A percentile compares a stretch with the other conserved stretches of the same genome.
These are phyloP conservation scores for Rhingia rostrata DNA, from an alignment of 2,888 invertebrate species.

Conservation along the genomic window DNA sequence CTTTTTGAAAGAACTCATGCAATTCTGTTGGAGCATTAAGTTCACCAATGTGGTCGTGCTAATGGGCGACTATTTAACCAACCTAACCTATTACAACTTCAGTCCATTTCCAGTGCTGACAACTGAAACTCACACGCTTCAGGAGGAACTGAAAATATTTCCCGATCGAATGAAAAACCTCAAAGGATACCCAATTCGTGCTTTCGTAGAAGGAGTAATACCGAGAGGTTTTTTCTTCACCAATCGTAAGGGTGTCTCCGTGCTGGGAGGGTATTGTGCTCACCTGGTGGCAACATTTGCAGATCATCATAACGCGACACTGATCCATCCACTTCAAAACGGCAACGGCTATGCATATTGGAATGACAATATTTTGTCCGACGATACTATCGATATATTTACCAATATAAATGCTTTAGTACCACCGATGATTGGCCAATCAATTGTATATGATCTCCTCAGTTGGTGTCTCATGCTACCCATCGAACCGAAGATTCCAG, in stretches of 20 bases:
- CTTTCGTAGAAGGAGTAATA: neutral
- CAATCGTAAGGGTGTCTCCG: conserved; percentile 2
- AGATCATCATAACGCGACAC: conserved; percentile 19
- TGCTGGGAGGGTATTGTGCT: conserved; percentile 1
- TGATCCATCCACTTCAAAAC: neutral
- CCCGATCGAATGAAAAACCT: conserved; percentile 5
- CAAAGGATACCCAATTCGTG: conserved; percentile 13
- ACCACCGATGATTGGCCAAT: neutral
- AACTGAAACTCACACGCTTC: neutral
- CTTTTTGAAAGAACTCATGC: neutral
- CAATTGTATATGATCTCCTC: neutral
- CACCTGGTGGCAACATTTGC: conserved; percentile 11
- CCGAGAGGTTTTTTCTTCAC: conserved; percentile 15
- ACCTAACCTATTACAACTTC: conserved; percentile 9
- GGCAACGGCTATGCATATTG: neutral
- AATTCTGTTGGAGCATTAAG: conserved; percentile 2
- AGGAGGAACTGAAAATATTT: neutral
- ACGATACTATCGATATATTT: conserved; percentile 5
- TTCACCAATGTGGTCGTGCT: conserved; percentile 15
- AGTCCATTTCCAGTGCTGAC: conserved; percentile 5
- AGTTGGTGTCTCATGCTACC: conserved; percentile 25
- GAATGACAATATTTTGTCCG: neutral
- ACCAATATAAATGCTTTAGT: neutral
- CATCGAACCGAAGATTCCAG: conserved; percentile 17
- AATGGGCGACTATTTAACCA: neutral